Evolutionary conservation across 2,888 invertebrate species (phyloP), one percentile per base, ranked within the genome.

Genomic region (Selenia dentaria): DNA sequence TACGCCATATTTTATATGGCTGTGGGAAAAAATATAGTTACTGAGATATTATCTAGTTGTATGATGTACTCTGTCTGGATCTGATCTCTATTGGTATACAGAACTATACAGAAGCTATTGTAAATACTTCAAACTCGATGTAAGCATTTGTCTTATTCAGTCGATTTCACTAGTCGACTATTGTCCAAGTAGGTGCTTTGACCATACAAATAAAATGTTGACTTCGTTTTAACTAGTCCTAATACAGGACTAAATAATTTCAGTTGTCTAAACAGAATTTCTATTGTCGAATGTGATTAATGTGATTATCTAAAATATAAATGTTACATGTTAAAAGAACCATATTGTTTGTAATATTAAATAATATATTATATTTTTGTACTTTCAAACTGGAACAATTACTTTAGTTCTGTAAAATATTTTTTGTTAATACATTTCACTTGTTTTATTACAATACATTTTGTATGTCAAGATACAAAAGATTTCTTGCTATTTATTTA

Each of bases 311-410:
- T 32, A 31, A 43, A 72, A 65, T 72, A 65, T 75, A 62, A 78
- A 64, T 70, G 67, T 70, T 74, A 66, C 65, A 64, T 60, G 54
- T 51, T 79, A 76, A 81, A 76, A 74, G 79, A 74, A 31, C 53
- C 56, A 16, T 76, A 72, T 79, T 79, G 72, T 81, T 83, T 80
- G 58, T 70, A 73, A 32, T 16, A 66, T 71, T 65, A 57, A 64
- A 65, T 63, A 61, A 68, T 65, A 73, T 22, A 75, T 74, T 76
- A 78, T 86, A 88, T 88, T 88, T 87, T 89, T 88, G 71, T 89
- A 87, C 75, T 71, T 76, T 65, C 66, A 62, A 70, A 67, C 62
- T 60, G 64, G n/a, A 76, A 76, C 62, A 59, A 59, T 54, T 62
- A 61, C 54, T 69, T 60, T 60, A n/a, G n/a, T 70, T 74, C 67